Evolutionary conservation across 2,797 vertebrate genomes (phyloP), one percentile per base, ranked within the genome.

Genomic region (Todus mexicanus): DNA sequence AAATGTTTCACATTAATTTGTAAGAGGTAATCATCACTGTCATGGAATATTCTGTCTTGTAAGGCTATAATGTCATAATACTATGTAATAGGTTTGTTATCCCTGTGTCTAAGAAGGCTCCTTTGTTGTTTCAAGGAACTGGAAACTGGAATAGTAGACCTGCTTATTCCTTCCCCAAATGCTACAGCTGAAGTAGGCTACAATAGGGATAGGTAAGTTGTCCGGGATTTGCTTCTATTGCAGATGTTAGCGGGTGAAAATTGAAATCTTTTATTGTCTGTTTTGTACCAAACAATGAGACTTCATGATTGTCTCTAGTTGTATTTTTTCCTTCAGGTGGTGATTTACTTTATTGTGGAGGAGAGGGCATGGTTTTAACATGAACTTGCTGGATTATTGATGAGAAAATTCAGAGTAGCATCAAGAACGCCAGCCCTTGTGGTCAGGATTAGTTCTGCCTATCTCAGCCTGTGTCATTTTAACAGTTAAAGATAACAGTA

Each of bases 101-200:
- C 23, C 14, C 14, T 42, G 15, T 79, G 45, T 89, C 42, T 93
- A 90, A 95, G 76, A 43, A 56, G 42, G 19, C 50, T 31, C 48
- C 42, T 84, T 78, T 69, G 10, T 90, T 78, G 23, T 83, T 78
- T 90, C 56, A 64, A 98, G 98, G 98, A 98, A 84, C 97, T 98
- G 90, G 98, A 98, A 96, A 98, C 98, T 54, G 98, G 98, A 84
- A 94, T 98, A 53, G 98, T 98, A 53, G 98, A 98, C 72, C 96
- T 98, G 82, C 97, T 98, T 77, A 98, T 98, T 96, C 98, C 98
- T 76, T 98, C 98, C 86, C 98, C 98, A 89, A 98, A 98, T 80
- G 98, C 98, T 68, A 97, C 98, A 3, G 98, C 98, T 87, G 98
- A 98, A 98, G 98, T 98, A 31, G 98, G 98, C 91, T 98, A 98